Evolutionary conservation across 2,888 invertebrate species (phyloP).

Genomic region (Eilema griseolum): DNA sequence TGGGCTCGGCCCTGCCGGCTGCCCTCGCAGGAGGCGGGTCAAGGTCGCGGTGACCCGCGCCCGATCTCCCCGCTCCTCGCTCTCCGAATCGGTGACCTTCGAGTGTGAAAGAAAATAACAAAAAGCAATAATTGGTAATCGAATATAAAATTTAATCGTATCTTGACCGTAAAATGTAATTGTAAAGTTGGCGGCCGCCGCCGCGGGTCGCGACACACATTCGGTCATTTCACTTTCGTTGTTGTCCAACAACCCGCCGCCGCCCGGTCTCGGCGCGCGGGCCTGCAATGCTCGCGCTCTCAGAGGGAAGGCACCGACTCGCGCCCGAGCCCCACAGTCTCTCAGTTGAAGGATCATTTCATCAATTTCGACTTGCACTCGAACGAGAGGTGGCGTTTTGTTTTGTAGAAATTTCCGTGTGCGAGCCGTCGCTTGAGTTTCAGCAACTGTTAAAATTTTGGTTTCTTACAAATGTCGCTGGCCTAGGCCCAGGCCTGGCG

Average conservation of each 20-base stretch:
- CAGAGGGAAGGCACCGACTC: no score
- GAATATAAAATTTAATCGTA: conserved; percentile 23
- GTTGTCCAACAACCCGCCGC: not conserved
- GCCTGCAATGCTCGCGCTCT: no score
- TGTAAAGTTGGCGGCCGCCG: conserved; percentile 14
- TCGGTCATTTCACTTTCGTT: conserved; percentile 2
- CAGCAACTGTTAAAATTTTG: no score
- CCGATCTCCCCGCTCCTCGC: not conserved
- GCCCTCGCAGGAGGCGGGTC: conserved; percentile 29
- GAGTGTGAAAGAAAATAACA: conserved; percentile 18
- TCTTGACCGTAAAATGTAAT: conserved; percentile 29
- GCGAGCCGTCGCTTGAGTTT: no score
- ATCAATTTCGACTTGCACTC: not conserved
- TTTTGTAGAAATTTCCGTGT: not conserved
- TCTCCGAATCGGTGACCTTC: conserved; percentile 22
- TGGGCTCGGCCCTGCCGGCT: no score
- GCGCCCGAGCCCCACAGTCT: not conserved
- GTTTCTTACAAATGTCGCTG: no score
- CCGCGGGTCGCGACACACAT: not conserved
- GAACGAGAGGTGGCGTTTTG: no score
- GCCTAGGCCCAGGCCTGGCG: no score
- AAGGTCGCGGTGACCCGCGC: conserved; percentile 32
- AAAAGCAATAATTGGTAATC: conserved; percentile 29
- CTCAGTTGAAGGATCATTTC: not conserved
- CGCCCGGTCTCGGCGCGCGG: not conserved